A percentile compares a stretch with the other conserved stretches of the same genome.
These are phyloP conservation scores for Stratiomys singularior DNA, from an alignment of 2,888 invertebrate genomes.

Conservation along the genomic window DNA sequence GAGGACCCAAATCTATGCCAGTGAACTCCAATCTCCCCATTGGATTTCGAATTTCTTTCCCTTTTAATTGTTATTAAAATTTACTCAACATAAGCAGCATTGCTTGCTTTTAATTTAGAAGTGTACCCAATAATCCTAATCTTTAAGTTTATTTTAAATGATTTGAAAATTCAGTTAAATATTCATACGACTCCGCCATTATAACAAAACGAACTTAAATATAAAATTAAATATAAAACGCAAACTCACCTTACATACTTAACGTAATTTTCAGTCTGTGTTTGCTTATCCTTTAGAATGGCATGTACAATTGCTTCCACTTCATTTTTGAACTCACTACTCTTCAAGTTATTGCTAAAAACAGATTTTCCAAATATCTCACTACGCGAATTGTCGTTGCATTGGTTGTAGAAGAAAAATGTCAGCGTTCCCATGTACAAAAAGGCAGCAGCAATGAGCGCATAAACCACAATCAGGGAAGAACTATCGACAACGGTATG, in stretches of 20 bases:
- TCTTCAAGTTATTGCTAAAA: slow-evolving; percentile 49
- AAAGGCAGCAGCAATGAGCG: slow-evolving; percentile 59
- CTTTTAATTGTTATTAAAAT: too few species aligned
- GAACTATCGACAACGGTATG: neutral
- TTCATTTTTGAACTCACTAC: slow-evolving; percentile 42
- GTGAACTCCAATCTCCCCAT: too few species aligned
- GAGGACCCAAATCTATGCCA: too few species aligned
- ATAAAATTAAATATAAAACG: neutral
- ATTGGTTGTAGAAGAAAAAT: slow-evolving; percentile 59
- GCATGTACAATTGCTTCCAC: slow-evolving; percentile 47
- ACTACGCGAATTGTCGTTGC: slow-evolving; percentile 9
- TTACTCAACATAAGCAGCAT: too few species aligned
- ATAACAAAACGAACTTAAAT: too few species aligned
- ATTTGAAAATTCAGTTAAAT: too few species aligned
- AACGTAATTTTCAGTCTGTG: slow-evolving; percentile 50
- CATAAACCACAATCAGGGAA: slow-evolving; percentile 54
- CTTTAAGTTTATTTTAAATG: too few species aligned
- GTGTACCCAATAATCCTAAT: too few species aligned
- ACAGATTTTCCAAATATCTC: slow-evolving; percentile 18
- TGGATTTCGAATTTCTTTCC: too few species aligned
- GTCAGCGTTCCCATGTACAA: slow-evolving; percentile 59
- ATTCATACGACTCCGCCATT: too few species aligned
- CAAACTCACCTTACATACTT: slow-evolving; percentile 49
- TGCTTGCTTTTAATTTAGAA: too few species aligned
- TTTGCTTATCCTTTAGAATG: slow-evolving; percentile 46